These are phyloP conservation scores for Sebastes schlegelii DNA, from an alignment of 2,113 vertebrate species.

Conservation along the genomic window DNA sequence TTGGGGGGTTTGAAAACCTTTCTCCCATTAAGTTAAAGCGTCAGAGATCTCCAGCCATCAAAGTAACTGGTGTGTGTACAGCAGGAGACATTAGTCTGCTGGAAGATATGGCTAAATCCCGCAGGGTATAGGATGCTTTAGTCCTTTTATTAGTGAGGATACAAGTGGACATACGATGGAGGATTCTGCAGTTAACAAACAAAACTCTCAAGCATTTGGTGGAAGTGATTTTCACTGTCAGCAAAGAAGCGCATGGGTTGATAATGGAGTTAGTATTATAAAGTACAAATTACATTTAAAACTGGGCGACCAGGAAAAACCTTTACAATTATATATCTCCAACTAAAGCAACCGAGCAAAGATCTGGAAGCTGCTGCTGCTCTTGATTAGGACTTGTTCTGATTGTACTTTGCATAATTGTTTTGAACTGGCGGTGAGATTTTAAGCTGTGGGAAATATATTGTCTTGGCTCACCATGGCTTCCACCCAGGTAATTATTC, in stretches of 20 bases:
- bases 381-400: conserved; percentile 40
- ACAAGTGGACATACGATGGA: not conserved
- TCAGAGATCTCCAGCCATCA: conserved; percentile 61
- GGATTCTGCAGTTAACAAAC: conserved; percentile 2
- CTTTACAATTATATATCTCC: conserved; percentile 21
- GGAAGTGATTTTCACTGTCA: not conserved
- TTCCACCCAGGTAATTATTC: conserved; percentile 62
- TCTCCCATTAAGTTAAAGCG: conserved; percentile 51
- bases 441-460: conserved; percentile 48
- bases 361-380: conserved; percentile 31
- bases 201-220: not conserved
- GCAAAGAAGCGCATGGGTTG: not conserved
- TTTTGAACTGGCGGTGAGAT: conserved; percentile 42
- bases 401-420: conserved; percentile 56
- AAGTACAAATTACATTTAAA: not conserved
- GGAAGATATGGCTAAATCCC: conserved; percentile 17
- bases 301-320: not conserved
- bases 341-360: conserved; percentile 32
- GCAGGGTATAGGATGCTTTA: conserved; percentile 14
- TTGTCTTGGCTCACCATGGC: conserved; percentile 35
- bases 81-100: conserved; percentile 18
- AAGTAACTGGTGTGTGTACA: conserved; percentile 41
- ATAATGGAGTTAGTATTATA: not conserved
- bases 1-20: conserved; percentile 51
- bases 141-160: conserved; percentile 29